phyloP scores from a whole-genome alignment of 2,113 vertebrate genomes.

The Glaucidium brasilianum region DNA sequence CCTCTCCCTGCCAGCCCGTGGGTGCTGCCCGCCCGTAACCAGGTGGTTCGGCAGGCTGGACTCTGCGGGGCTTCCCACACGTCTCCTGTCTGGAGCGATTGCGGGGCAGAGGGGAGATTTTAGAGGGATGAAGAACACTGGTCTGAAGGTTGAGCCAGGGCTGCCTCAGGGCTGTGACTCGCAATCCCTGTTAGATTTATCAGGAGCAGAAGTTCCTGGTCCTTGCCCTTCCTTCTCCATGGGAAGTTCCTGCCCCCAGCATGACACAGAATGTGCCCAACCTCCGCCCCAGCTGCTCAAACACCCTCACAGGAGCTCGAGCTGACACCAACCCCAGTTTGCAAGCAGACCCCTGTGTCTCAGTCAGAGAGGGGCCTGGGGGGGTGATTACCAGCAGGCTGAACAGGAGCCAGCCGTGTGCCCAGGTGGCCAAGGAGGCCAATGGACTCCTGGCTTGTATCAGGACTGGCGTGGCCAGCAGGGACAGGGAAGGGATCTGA shows the following conservation, averaged over 20 bases:
- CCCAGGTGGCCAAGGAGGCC: too few species aligned
- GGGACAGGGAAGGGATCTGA: too few species aligned
- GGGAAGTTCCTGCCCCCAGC: background rate
- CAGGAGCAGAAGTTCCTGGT: background rate
- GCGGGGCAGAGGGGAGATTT: background rate
- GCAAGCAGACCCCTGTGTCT: background rate
- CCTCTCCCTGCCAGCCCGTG: background rate
- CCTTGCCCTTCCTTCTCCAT: background rate
- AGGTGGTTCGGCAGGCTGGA: background rate
- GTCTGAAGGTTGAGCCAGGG: background rate
- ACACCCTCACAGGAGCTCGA: fast-evolving
- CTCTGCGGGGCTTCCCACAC: background rate
- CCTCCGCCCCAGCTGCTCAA: background rate
- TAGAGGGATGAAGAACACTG: background rate
- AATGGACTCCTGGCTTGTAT: too few species aligned
- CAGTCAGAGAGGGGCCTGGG: too few species aligned
- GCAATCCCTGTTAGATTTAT: background rate
- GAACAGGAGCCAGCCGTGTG: too few species aligned
- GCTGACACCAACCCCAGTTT: background rate
- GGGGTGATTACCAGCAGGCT: too few species aligned
- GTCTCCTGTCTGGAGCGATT: background rate
- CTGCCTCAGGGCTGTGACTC: background rate
- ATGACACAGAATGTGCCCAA: background rate
- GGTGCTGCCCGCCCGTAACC: background rate
- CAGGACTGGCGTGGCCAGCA: too few species aligned